Base-by-base conservation (phyloP, 1,140 invertebrate genomes). In the Rhopalosiphum padi region DNA sequence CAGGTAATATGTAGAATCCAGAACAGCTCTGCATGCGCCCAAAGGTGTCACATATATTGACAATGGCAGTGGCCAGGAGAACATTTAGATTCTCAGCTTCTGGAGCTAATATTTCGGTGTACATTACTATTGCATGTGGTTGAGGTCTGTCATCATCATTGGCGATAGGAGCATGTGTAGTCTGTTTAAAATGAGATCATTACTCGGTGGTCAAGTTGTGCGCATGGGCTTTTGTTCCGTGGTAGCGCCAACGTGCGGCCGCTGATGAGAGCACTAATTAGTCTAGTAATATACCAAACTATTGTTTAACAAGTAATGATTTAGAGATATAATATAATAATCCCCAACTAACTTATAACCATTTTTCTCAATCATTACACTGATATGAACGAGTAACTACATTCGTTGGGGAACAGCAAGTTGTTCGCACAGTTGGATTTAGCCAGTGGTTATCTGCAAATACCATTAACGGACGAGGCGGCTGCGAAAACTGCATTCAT, bases 341-440 rank as follows among this genome's bases (percentile, higher is more conserved):
- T n/a, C n/a, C n/a, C n/a, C n/a, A n/a, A n/a, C n/a, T n/a, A n/a
- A n/a, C n/a, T n/a, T n/a, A n/a, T n/a, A n/a, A n/a, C n/a, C n/a
- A n/a, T n/a, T n/a, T n/a, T n/a, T n/a, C n/a, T n/a, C n/a, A n/a
- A n/a, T n/a, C n/a, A n/a, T n/a, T n/a, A n/a, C n/a, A n/a, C 96
- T 15, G 94, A 95, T 18, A 96, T 96, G 41, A 95, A 95, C 22
- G 95, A 96, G n/a, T 95, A 95, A 37, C 94, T 96, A 93, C 95
- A 96, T 94, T 94, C 95, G 41, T 89, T 96, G 22, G 95, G 95
- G 11, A 95, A 95, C 37, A 94, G 95, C 60, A 95, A 94, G 86
- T 96, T 95, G 94, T 96, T 96, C 94, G 94, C 95, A 0, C 95
- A 95, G 1, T 94, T 96, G 5, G 96, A 97, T 94, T 51, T 95